Percentiles rank a stretch among this genome's conserved stretches.
These are phyloP conservation scores for Butorides virescens DNA, from an alignment of 2,113 vertebrate species.

Conservation along the genomic window DNA sequence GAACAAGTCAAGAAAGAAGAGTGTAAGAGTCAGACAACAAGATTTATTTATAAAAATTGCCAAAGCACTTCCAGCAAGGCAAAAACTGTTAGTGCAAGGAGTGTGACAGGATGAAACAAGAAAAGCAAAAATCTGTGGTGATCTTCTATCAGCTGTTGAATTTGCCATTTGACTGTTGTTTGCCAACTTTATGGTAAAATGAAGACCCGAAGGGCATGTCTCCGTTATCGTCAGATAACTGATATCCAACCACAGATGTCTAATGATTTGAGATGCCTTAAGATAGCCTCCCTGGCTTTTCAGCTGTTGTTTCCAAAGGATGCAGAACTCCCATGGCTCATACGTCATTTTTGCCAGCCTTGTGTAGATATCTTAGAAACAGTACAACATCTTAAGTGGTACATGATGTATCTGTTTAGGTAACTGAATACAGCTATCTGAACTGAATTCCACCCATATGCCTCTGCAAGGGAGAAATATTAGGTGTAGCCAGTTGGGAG, in stretches of 20 bases:
- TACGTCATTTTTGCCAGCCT: not conserved
- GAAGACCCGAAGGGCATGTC: not conserved
- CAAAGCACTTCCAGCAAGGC: not conserved
- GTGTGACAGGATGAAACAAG: not conserved
- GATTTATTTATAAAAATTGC: not conserved
- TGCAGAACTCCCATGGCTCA: not conserved
- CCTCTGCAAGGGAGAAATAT: not conserved
- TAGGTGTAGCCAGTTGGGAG: not conserved
- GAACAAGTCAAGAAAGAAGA: not conserved
- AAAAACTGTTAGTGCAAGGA: not conserved
- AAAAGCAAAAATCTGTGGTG: not conserved
- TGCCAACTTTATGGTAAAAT: not conserved
- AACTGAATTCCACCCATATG: not conserved
- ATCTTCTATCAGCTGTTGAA: not conserved
- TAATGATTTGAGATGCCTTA: not conserved
- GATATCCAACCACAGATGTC: not conserved
- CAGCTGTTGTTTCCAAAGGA: not conserved
- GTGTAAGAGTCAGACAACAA: not conserved
- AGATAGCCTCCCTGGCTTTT: not conserved
- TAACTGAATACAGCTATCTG: not conserved
- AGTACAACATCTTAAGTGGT: not conserved
- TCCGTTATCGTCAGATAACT: not conserved
- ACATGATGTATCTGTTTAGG: not conserved
- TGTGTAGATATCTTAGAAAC: not conserved
- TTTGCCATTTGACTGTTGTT: not conserved